Evolutionary conservation across 2,888 invertebrate genomes (phyloP), one percentile per base, ranked within the genome.

Genomic region (Meiosimyza decipiens): DNA sequence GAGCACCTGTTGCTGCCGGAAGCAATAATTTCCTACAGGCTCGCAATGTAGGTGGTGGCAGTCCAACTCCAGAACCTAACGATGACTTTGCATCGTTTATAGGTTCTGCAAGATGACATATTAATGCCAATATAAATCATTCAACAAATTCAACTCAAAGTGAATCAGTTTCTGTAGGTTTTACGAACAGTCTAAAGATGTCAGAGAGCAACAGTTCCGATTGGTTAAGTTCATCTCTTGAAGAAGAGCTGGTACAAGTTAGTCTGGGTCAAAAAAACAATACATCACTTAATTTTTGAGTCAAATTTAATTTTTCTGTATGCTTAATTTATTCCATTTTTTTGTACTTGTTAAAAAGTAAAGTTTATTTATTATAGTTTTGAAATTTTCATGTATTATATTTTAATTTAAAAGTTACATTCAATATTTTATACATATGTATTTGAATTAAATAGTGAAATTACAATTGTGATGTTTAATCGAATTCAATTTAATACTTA

Each of bases 161-260:
- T 73, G 83, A 81, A 75, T 84, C 84, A 68, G 78, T 83, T 71
- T 84, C 84, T 57, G 80, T 82, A 55, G 84, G 83, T 62, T 79
- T 84, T 78, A 83, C 84, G 16, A 84, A 83, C 77, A 84, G 84
- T 67, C 76, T 84, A 28, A 84, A 84, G 65, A 79, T 84, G 69
- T 79, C 79, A 55, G 73, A 74, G 71, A 76, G 72, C 66, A 75
- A 73, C 73, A 83, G 80, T 66, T 83, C 83, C 77, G 84, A 84
- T 76, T 84, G 84, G 84, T 79, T 49, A 75, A 82, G 50, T 73
- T 77, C 74, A 54, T 71, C 75, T 22, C 52, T 62, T 66, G 68
- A 66, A 49, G 72, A 28, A 68, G 67, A 52, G 69, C 66, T 54
- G 71, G 73, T 65, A 71, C 57, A 62, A 62, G 9, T 62, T 62